Conservation (phyloP, 2,797 vertebrate species). For the Malacoraja senta region DNA sequence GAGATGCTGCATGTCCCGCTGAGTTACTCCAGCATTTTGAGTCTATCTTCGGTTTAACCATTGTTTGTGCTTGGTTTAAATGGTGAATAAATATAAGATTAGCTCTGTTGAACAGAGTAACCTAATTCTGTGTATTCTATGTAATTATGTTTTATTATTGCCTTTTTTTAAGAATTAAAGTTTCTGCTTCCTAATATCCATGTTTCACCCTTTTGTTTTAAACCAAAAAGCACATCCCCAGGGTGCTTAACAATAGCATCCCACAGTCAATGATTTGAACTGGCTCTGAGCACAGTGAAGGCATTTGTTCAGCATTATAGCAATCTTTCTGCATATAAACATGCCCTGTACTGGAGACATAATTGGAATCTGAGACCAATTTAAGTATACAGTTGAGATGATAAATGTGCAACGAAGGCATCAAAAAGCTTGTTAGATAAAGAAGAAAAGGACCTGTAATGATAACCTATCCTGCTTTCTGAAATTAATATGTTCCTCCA, state of each 20-base stretch:
- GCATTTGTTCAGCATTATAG: background rate
- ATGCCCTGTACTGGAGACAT: background rate
- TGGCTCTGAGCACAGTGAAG: background rate
- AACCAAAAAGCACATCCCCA: background rate
- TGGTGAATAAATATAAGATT: background rate
- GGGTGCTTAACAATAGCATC: background rate
- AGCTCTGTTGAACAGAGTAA: background rate
- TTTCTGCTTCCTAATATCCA: background rate
- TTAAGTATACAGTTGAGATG: background rate
- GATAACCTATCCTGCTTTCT: background rate
- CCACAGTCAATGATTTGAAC: background rate
- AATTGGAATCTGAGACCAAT: background rate
- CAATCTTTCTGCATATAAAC: background rate
- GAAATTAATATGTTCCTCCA: background rate
- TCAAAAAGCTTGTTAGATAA: background rate
- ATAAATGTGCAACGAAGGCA: too few relatives aligned
- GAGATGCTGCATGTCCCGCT: too few relatives aligned
- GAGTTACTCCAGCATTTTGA: too few relatives aligned
- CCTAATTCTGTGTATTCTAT: background rate
- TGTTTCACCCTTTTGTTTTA: background rate
- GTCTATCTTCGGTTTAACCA: too few relatives aligned
- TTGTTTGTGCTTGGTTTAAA: background rate
- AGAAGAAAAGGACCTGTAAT: background rate
- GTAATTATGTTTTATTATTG: background rate
- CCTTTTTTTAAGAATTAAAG: background rate